Base-by-base conservation (phyloP, 1,140 invertebrate species). In the Drosophila pandora region DNA sequence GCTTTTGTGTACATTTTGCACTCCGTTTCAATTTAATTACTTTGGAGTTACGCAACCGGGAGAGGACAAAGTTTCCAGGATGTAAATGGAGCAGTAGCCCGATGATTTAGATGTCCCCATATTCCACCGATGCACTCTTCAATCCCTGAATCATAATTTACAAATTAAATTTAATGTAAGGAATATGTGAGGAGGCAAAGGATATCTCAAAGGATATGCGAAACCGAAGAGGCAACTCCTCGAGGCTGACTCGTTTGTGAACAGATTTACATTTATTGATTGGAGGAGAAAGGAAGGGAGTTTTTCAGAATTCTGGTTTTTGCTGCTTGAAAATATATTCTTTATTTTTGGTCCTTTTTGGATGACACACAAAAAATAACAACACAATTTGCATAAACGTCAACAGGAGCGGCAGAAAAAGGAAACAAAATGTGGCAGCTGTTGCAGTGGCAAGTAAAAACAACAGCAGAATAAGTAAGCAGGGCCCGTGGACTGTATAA, bases 1-100 rank as follows among this genome's bases (percentile, higher is more conserved):
- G 63, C 54, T 59, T 56, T 75, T 78, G 74, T 87, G 71, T 87
- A 70, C 67, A 87, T 62, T 79, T 82, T 85, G 82, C 65, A 76
- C 71, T 76, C 71, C 76, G 72, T 76, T 76, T 61, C 74, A 88
- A 87, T 87, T 88, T 87, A 87, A 87, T 87, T 87, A 87, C 82
- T 87, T 87, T 88, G 62, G 79, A 88, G 79, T 79, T 87, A 87
- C 75, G 79, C 75, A 84, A 79, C 68, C 22, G 49, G 61, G 61
- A 76, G 32, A 81, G 78, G 78, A 79, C 75, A 61, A 88, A 87
- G 78, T 82, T 87, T 72, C 47, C 45, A 21, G 59, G 13, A 63
- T 63, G 41, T 34, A 65, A 75, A 69, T 69, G 65, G 65, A 69
- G 63, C 63, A 57, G 25, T 41, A 43, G 65, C 32, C 62, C 28